Conservation (phyloP, 2,888 invertebrate genomes). For the Himalopsyche kuldschensis region DNA sequence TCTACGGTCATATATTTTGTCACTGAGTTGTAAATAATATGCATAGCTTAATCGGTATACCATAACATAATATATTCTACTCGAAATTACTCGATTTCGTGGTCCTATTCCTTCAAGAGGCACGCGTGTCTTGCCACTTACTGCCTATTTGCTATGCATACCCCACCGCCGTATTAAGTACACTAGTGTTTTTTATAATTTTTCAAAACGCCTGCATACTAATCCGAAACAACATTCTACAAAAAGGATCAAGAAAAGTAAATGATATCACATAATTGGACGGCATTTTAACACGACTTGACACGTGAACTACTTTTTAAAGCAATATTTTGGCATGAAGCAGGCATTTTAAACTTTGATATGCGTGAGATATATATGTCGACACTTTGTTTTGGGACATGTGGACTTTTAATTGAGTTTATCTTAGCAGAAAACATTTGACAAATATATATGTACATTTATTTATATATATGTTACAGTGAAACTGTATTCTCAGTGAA, state of each 20-base stretch:
- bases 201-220: neutral
- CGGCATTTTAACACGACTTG: neutral
- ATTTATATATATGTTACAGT: too few relatives aligned
- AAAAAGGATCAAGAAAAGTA: neutral
- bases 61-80: neutral
- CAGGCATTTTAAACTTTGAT: too few relatives aligned
- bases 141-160: neutral
- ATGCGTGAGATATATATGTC: too few relatives aligned
- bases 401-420: too few relatives aligned
- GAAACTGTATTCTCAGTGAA: too few relatives aligned
- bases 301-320: neutral
- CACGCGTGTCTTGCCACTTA: neutral
- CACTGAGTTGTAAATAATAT: too few relatives aligned
- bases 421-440: too few relatives aligned
- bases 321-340: too few relatives aligned
- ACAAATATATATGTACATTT: too few relatives aligned
- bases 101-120: neutral
- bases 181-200: neutral
- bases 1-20: too few relatives aligned
- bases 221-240: neutral
- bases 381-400: too few relatives aligned
- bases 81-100: neutral
- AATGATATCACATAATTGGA: neutral
- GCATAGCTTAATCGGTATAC: neutral
- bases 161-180: neutral